Percentiles rank a stretch among this genome's conserved stretches.
Conservation (phyloP, 2,888 invertebrate species). For the Meta bourneti region DNA sequence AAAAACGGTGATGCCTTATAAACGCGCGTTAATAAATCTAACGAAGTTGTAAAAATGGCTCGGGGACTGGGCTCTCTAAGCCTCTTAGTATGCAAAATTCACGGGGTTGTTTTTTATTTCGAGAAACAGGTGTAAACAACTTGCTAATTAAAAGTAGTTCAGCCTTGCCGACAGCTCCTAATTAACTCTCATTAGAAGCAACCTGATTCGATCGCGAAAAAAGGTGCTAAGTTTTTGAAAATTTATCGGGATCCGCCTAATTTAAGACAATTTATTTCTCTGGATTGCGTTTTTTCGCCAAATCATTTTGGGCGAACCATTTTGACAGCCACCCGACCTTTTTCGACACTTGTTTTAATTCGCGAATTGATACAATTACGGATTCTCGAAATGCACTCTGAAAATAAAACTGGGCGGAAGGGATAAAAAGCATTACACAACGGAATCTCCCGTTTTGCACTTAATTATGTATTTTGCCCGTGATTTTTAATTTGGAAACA, state of each 20-base stretch:
- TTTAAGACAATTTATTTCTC: constrained; percentile 41
- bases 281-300: background rate
- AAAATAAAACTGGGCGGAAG: background rate
- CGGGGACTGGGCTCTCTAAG: background rate
- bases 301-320: background rate
- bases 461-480: constrained; percentile 37
- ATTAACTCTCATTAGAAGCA: constrained; percentile 60
- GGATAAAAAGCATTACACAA: background rate
- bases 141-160: constrained; percentile 51
- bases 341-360: constrained; percentile 34
- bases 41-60: constrained; percentile 25
- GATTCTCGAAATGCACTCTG: constrained; percentile 2
- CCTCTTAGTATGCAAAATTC: constrained; percentile 9
- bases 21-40: constrained; percentile 22
- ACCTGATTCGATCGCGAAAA: constrained; percentile 15
- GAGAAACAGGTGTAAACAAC: constrained; percentile 51
- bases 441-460: background rate
- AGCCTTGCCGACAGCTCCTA: constrained; percentile 35
- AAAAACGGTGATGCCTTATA: constrained; percentile 23
- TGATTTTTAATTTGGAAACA: constrained; percentile 11
- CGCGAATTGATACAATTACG: constrained; percentile 43
- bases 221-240: background rate
- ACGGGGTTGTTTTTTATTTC: background rate
- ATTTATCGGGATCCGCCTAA: constrained; percentile 9
- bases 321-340: background rate